Percentiles rank a stretch among this genome's conserved stretches.
Conservation (phyloP, 2,888 invertebrate species). For the Hecatera dysodea region DNA sequence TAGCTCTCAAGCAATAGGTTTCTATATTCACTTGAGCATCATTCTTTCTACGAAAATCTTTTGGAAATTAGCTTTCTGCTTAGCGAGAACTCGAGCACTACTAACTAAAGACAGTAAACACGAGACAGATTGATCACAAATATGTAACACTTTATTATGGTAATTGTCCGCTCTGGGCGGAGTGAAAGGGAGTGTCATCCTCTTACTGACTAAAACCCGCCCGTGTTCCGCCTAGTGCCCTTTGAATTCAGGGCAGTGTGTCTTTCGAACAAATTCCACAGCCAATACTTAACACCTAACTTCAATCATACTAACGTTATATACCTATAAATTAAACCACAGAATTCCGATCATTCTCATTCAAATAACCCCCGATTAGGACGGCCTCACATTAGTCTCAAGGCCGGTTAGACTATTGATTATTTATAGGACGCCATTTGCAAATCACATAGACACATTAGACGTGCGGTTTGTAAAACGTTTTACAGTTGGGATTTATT, state of each 20-base stretch:
- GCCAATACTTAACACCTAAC: neutral
- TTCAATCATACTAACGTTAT: neutral
- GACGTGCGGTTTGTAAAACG: constrained; percentile 30
- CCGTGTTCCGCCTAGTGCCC: no score
- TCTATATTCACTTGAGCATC: no score
- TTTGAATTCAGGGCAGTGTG: no score
- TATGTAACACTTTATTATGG: neutral
- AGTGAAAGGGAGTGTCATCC: no score
- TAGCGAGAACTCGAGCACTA: no score
- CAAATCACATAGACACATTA: constrained; percentile 34
- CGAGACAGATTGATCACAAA: neutral
- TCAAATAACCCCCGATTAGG: constrained; percentile 31
- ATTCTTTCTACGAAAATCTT: no score
- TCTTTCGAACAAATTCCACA: no score
- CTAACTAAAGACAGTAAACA: neutral
- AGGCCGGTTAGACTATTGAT: constrained; percentile 48
- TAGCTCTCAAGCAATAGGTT: no score
- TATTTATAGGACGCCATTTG: constrained; percentile 29
- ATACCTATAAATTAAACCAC: constrained; percentile 21
- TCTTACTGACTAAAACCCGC: no score
- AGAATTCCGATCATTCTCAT: constrained; percentile 40
- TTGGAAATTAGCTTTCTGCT: no score
- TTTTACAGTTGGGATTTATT: constrained; percentile 31
- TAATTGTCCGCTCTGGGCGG: no score
- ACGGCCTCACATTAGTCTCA: constrained; percentile 50